Base-by-base conservation (phyloP, 2,888 invertebrate genomes). In the Macrophya alboannulata region DNA sequence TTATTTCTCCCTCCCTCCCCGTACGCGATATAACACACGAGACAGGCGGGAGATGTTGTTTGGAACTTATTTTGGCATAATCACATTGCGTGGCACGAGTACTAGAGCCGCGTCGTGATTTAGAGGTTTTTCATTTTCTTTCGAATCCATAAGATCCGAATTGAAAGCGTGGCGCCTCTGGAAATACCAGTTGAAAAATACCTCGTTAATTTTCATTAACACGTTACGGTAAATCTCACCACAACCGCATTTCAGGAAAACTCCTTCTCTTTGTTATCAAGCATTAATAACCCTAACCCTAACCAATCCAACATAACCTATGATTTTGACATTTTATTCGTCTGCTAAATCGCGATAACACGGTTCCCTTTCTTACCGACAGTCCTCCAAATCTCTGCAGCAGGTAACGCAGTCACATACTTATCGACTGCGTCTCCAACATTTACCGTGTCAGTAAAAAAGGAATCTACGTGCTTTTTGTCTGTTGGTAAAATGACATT, bases 121-220 rank as follows among this genome's bases (percentile, higher is more conserved):
- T 79, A 85, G 88, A 87, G 85, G 55, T 74, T 71, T 85, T 87
- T 91, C 91, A 91, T 88, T 90, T 91, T 89, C 89, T 89, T 86
- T 90, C 89, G 88, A 88, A 90, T 89, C 90, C 90, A 86, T 88
- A 89, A 83, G 88, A 90, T 86, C 89, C 90, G 88, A 88, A 87
- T 87, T 88, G 89, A 86, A 89, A 89, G 89, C 88, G 89, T 90
- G 89, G 90, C 88, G 89, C 89, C 86, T 90, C 91, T 92, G 91
- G 87, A 92, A 92, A 89, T 79, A 86, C 85, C 84, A 76, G 51
- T n/a, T 85, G 51, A 85, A 85, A 85, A 85, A 85, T 48, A 77
- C 79, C 25, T 85, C 76, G 84, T 68, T 77, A 84, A 62, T 84
- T 84, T 45, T 62, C 9, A 25, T 74, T 0, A 21, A n/a, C 43